Evolutionary conservation across 2,888 invertebrate genomes (phyloP).

Genomic region (Rhyacophila evoluta): DNA sequence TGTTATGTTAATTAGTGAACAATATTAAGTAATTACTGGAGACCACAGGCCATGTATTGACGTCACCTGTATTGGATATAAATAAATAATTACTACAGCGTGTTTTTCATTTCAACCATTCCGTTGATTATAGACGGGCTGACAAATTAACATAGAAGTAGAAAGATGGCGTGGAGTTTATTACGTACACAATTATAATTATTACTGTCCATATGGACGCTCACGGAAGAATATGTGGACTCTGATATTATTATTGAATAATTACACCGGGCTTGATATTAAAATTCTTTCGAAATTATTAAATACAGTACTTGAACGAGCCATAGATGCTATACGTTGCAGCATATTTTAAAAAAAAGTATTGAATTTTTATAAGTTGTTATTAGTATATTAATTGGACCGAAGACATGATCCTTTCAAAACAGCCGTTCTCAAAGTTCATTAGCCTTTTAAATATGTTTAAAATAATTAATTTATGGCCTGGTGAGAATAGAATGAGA

Average conservation of each 20-base stretch:
- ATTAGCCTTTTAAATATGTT: not conserved
- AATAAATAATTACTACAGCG: slow-evolving; percentile 30
- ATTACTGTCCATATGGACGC: slow-evolving; percentile 26
- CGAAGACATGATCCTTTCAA: not conserved
- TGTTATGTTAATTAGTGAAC: no score
- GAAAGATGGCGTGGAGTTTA: slow-evolving; percentile 33
- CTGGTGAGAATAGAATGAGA: no score
- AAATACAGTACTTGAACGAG: not conserved
- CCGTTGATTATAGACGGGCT: slow-evolving; percentile 46
- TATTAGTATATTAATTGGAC: not conserved
- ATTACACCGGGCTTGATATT: slow-evolving; percentile 27
- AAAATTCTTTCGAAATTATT: slow-evolving; percentile 17
- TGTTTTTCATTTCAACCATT: slow-evolving; percentile 33
- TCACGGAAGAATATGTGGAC: slow-evolving; percentile 35
- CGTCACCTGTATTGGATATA: not conserved
- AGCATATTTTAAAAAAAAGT: not conserved
- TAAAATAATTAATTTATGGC: no score
- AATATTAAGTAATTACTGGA: no score
- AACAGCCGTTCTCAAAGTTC: not conserved
- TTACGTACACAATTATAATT: slow-evolving; percentile 34
- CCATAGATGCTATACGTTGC: not conserved
- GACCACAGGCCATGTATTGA: no score
- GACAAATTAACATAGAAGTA: slow-evolving; percentile 38
- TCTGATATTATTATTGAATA: slow-evolving; percentile 35
- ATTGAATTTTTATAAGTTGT: not conserved